phyloP scores from a whole-genome alignment of 2,797 vertebrate species.

The Lepilemur ruficaudatus region DNA sequence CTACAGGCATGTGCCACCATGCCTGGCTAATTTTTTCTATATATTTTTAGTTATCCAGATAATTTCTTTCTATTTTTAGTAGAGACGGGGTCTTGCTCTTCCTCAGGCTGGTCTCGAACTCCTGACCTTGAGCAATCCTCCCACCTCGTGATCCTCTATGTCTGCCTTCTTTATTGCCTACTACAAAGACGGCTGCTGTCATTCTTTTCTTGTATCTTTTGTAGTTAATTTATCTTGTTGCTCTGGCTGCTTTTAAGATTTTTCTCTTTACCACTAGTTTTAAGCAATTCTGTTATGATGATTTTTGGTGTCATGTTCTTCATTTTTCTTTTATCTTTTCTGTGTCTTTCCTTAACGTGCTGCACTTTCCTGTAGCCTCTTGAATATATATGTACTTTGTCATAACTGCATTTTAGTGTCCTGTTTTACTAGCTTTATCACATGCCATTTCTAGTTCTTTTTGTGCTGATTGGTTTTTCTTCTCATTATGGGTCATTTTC shows the following conservation, averaged over 20 bases:
- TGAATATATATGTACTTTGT: not conserved
- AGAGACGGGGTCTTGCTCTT: too few relatives aligned
- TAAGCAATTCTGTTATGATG: not conserved
- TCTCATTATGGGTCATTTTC: not conserved
- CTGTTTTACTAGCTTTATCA: not conserved
- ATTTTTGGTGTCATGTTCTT: not conserved
- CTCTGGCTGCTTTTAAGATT: not conserved
- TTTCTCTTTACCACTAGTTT: not conserved
- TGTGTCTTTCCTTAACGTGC: not conserved
- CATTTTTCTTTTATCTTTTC: not conserved
- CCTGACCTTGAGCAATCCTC: too few relatives aligned
- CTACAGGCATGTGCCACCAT: too few relatives aligned
- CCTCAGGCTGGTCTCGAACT: too few relatives aligned
- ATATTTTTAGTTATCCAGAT: too few relatives aligned
- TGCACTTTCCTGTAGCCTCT: not conserved
- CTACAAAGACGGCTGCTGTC: not conserved
- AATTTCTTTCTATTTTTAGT: too few relatives aligned
- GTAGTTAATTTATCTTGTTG: not conserved
- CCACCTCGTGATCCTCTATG: not conserved
- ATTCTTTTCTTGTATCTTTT: not conserved
- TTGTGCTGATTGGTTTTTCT: not conserved
- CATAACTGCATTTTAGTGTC: not conserved
- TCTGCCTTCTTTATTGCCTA: not conserved
- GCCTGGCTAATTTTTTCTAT: too few relatives aligned
- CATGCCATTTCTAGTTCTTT: not conserved